These are phyloP conservation scores for Drosophila paranaensis DNA, from an alignment of 2,888 invertebrate genomes.

Conservation along the genomic window DNA sequence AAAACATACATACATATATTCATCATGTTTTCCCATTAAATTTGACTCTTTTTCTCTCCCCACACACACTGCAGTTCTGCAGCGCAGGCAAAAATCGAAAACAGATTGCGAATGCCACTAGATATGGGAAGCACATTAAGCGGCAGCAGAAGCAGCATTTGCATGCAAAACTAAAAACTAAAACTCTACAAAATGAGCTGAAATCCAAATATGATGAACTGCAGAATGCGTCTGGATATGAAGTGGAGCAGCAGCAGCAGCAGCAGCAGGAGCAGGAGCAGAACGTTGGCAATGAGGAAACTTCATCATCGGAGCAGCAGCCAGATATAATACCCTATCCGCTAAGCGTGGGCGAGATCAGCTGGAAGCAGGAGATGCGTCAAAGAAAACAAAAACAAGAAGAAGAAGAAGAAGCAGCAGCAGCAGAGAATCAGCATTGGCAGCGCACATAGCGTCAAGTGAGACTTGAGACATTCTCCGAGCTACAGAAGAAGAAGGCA, in stretches of 20 bases:
- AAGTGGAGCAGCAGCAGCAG: neutral
- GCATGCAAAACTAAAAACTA: conserved; percentile 28
- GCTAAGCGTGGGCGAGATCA: conserved; percentile 68
- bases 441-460: conserved; percentile 68
- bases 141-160: conserved; percentile 32
- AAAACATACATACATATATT: neutral
- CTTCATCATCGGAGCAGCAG: conserved; percentile 73
- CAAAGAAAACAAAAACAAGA: conserved; percentile 34
- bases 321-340: conserved; percentile 83
- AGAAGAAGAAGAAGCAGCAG: neutral
- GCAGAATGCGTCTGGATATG: conserved; percentile 3
- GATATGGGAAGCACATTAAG: conserved; percentile 23
- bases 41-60: neutral
- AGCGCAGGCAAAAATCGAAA: conserved; percentile 34
- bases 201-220: conserved; percentile 23
- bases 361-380: conserved; percentile 62
- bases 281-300: conserved; percentile 45
- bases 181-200: conserved; percentile 57
- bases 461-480: conserved; percentile 32
- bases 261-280: neutral
- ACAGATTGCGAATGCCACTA: conserved; percentile 17
- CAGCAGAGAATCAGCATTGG: conserved; percentile 27
- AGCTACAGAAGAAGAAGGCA: conserved; percentile 56
- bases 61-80: conserved; percentile 45
- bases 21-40: neutral